Base-by-base conservation (phyloP, 1,140 invertebrate species). In the Musca domestica region DNA sequence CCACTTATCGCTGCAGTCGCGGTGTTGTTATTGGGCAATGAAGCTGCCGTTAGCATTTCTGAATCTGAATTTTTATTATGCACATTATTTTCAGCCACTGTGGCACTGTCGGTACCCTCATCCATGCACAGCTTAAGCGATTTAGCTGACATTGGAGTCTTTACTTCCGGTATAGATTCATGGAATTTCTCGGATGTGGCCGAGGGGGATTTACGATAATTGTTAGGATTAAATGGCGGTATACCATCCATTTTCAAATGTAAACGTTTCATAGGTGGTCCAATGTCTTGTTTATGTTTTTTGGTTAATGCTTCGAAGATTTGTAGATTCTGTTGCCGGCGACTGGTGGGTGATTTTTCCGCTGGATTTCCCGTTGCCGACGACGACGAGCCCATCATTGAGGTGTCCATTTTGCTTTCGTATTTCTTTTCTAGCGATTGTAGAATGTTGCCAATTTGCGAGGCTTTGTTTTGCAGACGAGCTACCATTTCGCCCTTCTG, bases 401-500 rank as follows among this genome's bases (percentile, higher is more conserved):
- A 25, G n/a, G 54, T 54, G 64, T 72, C 46, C 66, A 75, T 72
- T 5, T 77, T 76, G 67, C 77, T 77, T 12, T 80, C 77, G 71
- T 80, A 80, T 74, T 91, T 92, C 84, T 93, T 93, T 85, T 95
- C 92, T 76, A 95, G 87, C 83, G 93, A 94, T 84, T 91, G 90
- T 73, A 95, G 87, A 80, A 95, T 91, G 84, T 92, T 91, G 82
- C 92, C 93, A 82, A 95, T 95, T 83, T 95, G 92, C 83, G 90
- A 90, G 72, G 93, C 93, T 86, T 95, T 95, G 72, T 89, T 90
- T 83, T 95, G 93, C 71, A 95, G 89, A 70, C 92, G 90, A 83
- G 91, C 92, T 72, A 95, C 92, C 88, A 95, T 90, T 84, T 94
- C 91, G 73, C 92, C 93, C 83, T 95, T 95, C 85, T 95, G 92